Evolutionary conservation across 2,113 vertebrate genomes (phyloP).

Genomic region (Catharus minimus): DNA sequence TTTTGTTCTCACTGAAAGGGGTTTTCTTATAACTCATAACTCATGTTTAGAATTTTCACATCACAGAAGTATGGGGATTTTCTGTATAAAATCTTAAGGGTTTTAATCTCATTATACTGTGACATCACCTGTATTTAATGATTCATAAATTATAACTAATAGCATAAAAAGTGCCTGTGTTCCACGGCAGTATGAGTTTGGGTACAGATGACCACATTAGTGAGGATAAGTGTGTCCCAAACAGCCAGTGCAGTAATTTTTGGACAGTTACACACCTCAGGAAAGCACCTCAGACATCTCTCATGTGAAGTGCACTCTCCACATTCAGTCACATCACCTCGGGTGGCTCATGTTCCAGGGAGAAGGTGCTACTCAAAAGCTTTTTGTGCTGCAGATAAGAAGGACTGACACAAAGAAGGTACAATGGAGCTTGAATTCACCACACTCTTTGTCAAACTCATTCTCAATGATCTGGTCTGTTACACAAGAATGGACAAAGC

Average conservation of each 20-base stretch:
- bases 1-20: background rate
- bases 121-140: background rate
- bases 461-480: background rate
- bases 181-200: background rate
- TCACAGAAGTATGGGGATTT: background rate
- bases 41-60: background rate
- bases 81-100: background rate
- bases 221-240: background rate
- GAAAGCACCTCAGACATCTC: background rate
- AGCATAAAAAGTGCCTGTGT: background rate
- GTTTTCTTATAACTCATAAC: background rate
- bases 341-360: background rate
- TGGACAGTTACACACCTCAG: background rate
- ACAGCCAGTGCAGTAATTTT: background rate
- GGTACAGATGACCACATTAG: background rate
- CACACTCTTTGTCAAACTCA: background rate
- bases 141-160: background rate
- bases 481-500: background rate
- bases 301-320: background rate
- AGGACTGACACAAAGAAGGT: background rate
- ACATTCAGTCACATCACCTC: background rate
- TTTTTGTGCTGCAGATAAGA: background rate
- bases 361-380: background rate
- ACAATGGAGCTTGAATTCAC: background rate
- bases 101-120: background rate